Evolutionary conservation across 2,113 vertebrate species (phyloP).

Genomic region (Menidia beryllina): DNA sequence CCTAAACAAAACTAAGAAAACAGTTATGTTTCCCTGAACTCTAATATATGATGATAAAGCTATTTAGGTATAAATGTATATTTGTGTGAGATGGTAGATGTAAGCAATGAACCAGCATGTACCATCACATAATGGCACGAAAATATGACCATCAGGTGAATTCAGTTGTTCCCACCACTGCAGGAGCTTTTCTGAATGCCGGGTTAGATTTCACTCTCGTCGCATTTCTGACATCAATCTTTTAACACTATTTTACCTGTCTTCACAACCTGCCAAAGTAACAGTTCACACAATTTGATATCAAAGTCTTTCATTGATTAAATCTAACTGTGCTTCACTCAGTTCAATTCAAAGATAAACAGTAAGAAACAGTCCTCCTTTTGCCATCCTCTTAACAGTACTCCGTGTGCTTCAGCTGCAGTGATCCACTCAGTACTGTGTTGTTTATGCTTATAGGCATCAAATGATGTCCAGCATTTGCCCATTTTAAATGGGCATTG

Average conservation of each 20-base stretch:
- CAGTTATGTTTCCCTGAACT: too few species aligned
- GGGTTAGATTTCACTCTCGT: slow-evolving; percentile 26
- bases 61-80: not conserved
- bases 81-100: slow-evolving; percentile 2
- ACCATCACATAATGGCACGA: slow-evolving; percentile 26
- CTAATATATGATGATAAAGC: not conserved
- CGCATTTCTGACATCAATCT: slow-evolving; percentile 27
- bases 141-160: slow-evolving; percentile 26
- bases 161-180: slow-evolving; percentile 25
- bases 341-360: not conserved
- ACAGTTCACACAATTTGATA: not conserved
- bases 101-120: not conserved
- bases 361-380: fast-evolving
- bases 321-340: slow-evolving; percentile 1
- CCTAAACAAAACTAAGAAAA: not conserved
- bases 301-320: slow-evolving; percentile 21
- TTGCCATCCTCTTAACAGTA: not conserved
- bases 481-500: slow-evolving; percentile 39
- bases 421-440: not conserved
- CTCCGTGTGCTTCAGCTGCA: slow-evolving; percentile 16
- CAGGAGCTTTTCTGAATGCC: slow-evolving; percentile 4
- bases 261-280: slow-evolving; percentile 26
- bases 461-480: slow-evolving; percentile 25
- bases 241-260: slow-evolving; percentile 16
- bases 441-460: not conserved